Evolutionary conservation across 2,797 vertebrate genomes (phyloP).

Genomic region (Peromyscus aztecus): DNA sequence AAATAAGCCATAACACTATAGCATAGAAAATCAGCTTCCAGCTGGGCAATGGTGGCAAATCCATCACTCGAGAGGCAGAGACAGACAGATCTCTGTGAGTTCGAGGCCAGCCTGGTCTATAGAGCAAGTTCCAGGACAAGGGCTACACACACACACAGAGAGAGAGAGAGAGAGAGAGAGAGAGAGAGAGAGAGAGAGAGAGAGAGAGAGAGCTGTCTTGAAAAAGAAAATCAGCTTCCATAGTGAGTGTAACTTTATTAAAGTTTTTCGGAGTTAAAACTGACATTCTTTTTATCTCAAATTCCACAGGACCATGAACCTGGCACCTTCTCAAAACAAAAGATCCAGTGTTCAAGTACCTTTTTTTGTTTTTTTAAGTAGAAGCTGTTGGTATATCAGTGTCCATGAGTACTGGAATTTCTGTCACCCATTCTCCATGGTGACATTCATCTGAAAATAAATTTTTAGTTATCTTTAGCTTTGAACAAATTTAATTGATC

Average conservation of each 20-base stretch:
- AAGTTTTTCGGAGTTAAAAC: conserved; percentile 53
- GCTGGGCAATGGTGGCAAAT: background rate
- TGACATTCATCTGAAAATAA: background rate
- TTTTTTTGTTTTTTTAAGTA: background rate
- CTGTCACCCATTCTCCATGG: background rate
- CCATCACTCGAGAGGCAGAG: background rate
- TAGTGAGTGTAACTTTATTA: conserved; percentile 33
- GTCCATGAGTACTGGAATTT: background rate
- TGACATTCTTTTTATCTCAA: conserved; percentile 17
- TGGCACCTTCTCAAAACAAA: background rate
- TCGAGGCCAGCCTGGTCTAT: background rate
- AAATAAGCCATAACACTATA: background rate
- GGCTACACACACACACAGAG: too few species aligned
- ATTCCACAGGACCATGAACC: background rate
- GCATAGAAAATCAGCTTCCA: conserved; percentile 15
- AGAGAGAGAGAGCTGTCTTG: too few species aligned
- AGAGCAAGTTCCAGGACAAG: background rate
- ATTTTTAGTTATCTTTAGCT: background rate
- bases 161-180: too few species aligned
- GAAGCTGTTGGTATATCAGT: background rate
- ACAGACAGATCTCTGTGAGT: background rate
- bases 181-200: too few species aligned
- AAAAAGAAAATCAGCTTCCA: background rate
- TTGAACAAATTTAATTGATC: conserved; percentile 40
- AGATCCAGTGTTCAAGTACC: background rate